Evolutionary conservation across 2,888 invertebrate genomes (phyloP), one percentile per base, ranked within the genome.

Genomic region (Drosophila differens): DNA sequence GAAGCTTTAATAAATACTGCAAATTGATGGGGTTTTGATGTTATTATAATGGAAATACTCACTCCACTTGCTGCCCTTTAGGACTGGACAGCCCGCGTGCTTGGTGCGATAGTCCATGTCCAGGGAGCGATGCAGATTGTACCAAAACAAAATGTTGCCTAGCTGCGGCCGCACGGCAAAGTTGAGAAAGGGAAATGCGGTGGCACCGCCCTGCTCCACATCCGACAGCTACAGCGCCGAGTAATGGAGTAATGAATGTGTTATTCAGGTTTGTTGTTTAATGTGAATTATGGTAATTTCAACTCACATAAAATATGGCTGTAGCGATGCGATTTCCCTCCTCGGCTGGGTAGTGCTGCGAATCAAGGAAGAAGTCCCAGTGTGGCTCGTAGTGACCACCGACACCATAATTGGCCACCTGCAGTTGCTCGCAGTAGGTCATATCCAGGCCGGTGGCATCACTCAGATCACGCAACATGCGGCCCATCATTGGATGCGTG

Each of bases 381-480:
- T 99, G 99, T n/a, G 99, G 99, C 91, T 99, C 99, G 93, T 99
- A 99, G 93, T 99, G 99, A 0, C 99, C 99, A 12, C 99, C 99
- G 80, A 99, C 97, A 22, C 99, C 99, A 93, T 99, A 99, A 94
- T 99, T 99, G 84, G 98, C 99, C 63, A 99, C 98, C 94, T 99
- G 99, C 80, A 99, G 94, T 91, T 99, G 98, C 93, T 99, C 99
- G 7, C 95, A 95, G 32, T 95, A 95, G 30, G 93, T 93, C 93
- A 95, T 93, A 35, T 94, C 94, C 60, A 96, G 91, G 7, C 95
- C 95, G n/a, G 95, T 95, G 71, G 95, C 91, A 70, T 94, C 94
- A 54, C 74, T 74, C 97, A 98, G 94, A 98, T 96, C 93, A 96
- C 95, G 73, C 95, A 89, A 95, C 95, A 89, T 96, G n/a, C 79